Base-by-base conservation (phyloP, 2,113 vertebrate genomes). In the Lucifuga dentata region DNA sequence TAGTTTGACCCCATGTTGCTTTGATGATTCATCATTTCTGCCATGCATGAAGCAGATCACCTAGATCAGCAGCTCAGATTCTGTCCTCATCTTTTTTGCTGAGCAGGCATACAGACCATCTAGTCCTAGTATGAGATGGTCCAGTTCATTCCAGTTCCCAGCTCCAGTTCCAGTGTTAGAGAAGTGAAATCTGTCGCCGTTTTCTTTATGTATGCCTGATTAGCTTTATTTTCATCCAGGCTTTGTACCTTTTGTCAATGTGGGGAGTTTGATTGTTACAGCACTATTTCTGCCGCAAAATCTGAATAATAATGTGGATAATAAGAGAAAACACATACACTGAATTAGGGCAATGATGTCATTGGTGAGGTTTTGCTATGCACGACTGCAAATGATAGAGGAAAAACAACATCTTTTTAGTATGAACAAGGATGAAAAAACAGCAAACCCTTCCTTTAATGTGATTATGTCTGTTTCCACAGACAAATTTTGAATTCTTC, bases 1-100 rank as follows among this genome's bases (percentile, higher is more conserved):
- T 3, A 39, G 3, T 19, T 33, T 50, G 38, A 56, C 61, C 52
- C 32, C 13, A 33, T 44, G 20, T 24, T 77, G 35, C 43, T 72
- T 57, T 73, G 8, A 66, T 65, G 9, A 23, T 62, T 62, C 33
- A 11, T 9, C 35, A 26, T 55, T 55, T 67, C 41, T 69, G 58
- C 38, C 55, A 64, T 40, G 13, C 20, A 67, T 66, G 43, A 73
- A 38, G 73, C 40, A 73, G 53, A 73, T 72, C n/a, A 64, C 48
- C 40, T 24, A n/a, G 40, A 76, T 86, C 80, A 82, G 78, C 80
- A 78, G 24, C 67, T 81, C 44, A 26, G 11, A 56, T 16, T 62
- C 9, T 13, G 20, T 45, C 39, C 19, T 41, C 46, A 41, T n/a
- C 15, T 33, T 64, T 66, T 73, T 49, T 59, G 83, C 77, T 83